phyloP scores from a whole-genome alignment of 2,888 invertebrate species.

The Zaprionus lineosus region DNA sequence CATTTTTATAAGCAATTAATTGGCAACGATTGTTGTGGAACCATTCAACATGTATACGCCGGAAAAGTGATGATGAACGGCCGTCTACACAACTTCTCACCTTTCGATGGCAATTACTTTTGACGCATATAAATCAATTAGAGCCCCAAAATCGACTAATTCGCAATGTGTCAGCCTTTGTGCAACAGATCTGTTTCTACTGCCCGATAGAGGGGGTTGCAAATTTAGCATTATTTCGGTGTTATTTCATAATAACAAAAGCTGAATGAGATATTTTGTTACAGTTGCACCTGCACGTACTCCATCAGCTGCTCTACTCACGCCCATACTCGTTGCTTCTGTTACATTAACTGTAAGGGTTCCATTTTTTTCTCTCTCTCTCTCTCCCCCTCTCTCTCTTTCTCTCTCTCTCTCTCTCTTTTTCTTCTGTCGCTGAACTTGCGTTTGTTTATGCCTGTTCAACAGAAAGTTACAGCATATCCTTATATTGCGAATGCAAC shows the following conservation, averaged over 20 bases:
- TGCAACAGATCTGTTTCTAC: no score
- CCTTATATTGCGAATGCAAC: constrained; percentile 9
- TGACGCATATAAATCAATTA: constrained; percentile 64
- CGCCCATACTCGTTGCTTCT: not conserved
- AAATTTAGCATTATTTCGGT: no score
- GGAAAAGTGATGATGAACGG: constrained; percentile 47
- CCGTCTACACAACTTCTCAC: constrained; percentile 16
- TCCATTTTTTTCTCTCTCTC: not conserved
- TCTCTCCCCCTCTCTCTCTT: not conserved
- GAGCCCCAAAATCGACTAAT: constrained; percentile 49
- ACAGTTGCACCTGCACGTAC: constrained; percentile 18
- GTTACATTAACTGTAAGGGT: not conserved
- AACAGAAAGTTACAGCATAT: not conserved
- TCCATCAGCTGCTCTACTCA: not conserved
- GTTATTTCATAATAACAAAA: no score
- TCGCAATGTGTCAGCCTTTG: constrained; percentile 61
- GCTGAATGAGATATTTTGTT: not conserved
- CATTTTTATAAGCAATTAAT: constrained; percentile 54
- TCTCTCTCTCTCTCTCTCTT: no score
- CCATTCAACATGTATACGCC: constrained; percentile 60
- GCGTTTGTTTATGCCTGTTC: not conserved
- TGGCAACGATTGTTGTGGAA: constrained; percentile 51
- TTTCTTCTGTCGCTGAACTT: not conserved
- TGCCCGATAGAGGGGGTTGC: no score
- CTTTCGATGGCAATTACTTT: constrained; percentile 3